Evolutionary conservation across 2,888 invertebrate genomes (phyloP), one percentile per base, ranked within the genome.

Genomic region (Drosophila algonquin): DNA sequence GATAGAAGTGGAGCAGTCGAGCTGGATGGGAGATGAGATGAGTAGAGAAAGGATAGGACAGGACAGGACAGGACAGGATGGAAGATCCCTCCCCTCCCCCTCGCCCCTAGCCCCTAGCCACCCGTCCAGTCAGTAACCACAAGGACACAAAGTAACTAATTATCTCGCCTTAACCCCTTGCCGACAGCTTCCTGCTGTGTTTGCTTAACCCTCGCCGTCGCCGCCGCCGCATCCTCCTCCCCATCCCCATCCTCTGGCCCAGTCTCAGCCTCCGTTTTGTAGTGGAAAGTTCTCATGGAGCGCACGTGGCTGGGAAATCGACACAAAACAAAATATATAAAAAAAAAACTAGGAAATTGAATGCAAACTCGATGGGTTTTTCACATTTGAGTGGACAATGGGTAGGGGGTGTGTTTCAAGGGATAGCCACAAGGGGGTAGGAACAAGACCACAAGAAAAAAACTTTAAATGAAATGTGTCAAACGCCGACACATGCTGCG

Each of bases 141-240:
- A 82, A 77, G 65, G 83, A 87, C 76, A 78, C 78, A 88, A 88
- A 84, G 85, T 86, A 85, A 87, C 85, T 86, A 86, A 86, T 86
- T 86, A 86, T 86, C 81, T 88, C 83, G 84, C 87, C 81, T 81
- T 64, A 75, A 63, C 63, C 63, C 68, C 74, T 68, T 67, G 51
- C 70, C 75, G 40, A 32, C 50, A 59, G 57, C 47, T 53, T 58
- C 60, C 72, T 72, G 67, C 73, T 62, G 62, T 84, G 87, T 84
- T 84, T 84, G 57, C 80, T 60, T 58, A 79, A 69, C 63, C 50
- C 71, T 35, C 70, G 35, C 35, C 35, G 4, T 12, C 35, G 4
- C 35, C 70, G 35, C 35, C 70, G 35, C 35, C 35, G 4, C 35
- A 35, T 35, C 35, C 35, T 1, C 27, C 2, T 7, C 44, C 40